These are phyloP conservation scores for Sarotherodon lohbergeri DNA, from an alignment of 2,113 vertebrate species.

Conservation along the genomic window DNA sequence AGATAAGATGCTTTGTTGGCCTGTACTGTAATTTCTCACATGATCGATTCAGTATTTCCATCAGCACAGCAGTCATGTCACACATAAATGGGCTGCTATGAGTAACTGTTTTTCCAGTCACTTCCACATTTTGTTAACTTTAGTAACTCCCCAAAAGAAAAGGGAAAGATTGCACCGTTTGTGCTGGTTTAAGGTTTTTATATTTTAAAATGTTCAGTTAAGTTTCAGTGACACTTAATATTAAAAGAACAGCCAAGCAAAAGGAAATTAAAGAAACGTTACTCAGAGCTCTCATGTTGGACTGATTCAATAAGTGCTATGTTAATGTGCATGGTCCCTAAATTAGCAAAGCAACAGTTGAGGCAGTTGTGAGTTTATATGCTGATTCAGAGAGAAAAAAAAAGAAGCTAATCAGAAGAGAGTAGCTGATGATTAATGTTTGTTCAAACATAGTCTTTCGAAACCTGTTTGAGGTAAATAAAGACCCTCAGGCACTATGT, in stretches of 20 bases:
- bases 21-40: neutral
- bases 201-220: neutral
- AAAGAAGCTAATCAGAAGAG: neutral
- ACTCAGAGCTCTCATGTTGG: neutral
- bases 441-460: neutral
- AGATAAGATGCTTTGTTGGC: neutral
- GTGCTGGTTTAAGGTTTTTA: neutral
- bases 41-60: neutral
- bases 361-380: neutral
- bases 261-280: neutral
- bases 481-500: accelerated
- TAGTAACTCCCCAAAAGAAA: neutral
- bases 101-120: neutral
- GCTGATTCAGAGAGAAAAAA: neutral
- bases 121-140: neutral
- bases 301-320: neutral
- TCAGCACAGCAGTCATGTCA: neutral
- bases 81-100: neutral
- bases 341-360: neutral
- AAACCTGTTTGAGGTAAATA: no score
- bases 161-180: neutral
- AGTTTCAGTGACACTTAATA: neutral
- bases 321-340: neutral
- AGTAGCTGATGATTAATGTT: neutral
- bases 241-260: neutral